These are phyloP conservation scores for Folsomia manolachei DNA, from an alignment of 2,888 invertebrate species.

Conservation along the genomic window DNA sequence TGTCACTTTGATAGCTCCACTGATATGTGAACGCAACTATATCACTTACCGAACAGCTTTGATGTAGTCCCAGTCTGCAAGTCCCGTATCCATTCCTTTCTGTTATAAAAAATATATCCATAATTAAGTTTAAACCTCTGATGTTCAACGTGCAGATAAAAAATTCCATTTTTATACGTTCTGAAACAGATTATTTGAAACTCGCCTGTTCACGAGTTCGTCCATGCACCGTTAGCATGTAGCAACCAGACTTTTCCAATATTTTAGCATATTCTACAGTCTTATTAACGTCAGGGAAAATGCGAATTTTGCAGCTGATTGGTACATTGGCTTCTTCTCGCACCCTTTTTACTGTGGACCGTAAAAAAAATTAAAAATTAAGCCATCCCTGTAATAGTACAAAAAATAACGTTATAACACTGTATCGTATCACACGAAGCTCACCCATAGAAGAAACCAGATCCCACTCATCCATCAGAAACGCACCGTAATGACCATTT, in stretches of 20 bases:
- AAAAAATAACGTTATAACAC: no score
- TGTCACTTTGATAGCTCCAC: background rate
- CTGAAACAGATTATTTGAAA: no score
- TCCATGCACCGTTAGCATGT: conserved; percentile 91
- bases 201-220: conserved; percentile 89
- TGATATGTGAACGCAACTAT: background rate
- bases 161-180: no score
- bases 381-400: no score
- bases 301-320: conserved; percentile 93
- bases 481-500: conserved; percentile 84
- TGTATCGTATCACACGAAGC: background rate
- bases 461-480: conserved; percentile 93
- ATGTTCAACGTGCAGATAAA: no score
- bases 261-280: conserved; percentile 90
- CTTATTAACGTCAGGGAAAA: conserved; percentile 79
- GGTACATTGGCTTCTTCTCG: conserved; percentile 73
- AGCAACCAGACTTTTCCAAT: conserved; percentile 89
- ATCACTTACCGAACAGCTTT: conserved; percentile 74
- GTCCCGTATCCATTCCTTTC: conserved; percentile 90
- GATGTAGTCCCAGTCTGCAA: conserved; percentile 92
- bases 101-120: no score
- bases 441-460: conserved; percentile 77
- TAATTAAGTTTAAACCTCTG: no score
- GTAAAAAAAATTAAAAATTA: no score
- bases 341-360: conserved; percentile 65